Base-by-base conservation (phyloP, 2,113 vertebrate genomes). In the Muntiacus muntjak region DNA sequence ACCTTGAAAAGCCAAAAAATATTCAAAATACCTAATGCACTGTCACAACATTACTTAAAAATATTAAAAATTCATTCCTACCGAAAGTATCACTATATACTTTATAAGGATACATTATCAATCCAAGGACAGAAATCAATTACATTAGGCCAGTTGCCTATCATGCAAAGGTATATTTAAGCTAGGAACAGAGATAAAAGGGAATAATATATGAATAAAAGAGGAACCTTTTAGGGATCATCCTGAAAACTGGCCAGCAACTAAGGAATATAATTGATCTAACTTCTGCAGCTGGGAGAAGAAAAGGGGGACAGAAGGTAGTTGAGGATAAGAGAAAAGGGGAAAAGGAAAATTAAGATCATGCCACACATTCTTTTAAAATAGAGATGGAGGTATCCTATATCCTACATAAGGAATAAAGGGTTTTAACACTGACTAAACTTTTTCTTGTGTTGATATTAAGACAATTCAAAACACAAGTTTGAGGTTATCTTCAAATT, bases 401-500 rank as follows among this genome's bases (percentile, higher is more conserved):
- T 93, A 94, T 21, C 21, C 58, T 90, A 58, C 62, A 82, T 87
- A 47, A 94, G 40, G 25, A 97, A 97, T 64, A 86, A 88, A 96
- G 21, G 40, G 25, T 89, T 78, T 84, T 82, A 94, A 76, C 88
- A 92, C 17, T 76, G 79, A 82, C 64, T 50, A 67, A 96, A 86
- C 13, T 76, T 88, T 95, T 94, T 76, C 50, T 88, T 90, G 13
- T 26, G 89, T 43, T 54, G 60, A 86, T 43, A 86, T 36, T 54
- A 82, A 71, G 45, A 94, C 23, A 96, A 96, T 96, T 95, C 13
- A 50, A 97, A 95, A 95, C 81, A 96, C 79, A 91, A 94, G 89
- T 89, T 62, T 88, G 43, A 26, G 50, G 96, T 98, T 96, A 95
- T 50, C 76, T 95, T 95, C 60, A 95, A 88, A 94, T 96, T 97